phyloP scores from a whole-genome alignment of 2,113 vertebrate species.

The Dryoscopus gambensis region DNA sequence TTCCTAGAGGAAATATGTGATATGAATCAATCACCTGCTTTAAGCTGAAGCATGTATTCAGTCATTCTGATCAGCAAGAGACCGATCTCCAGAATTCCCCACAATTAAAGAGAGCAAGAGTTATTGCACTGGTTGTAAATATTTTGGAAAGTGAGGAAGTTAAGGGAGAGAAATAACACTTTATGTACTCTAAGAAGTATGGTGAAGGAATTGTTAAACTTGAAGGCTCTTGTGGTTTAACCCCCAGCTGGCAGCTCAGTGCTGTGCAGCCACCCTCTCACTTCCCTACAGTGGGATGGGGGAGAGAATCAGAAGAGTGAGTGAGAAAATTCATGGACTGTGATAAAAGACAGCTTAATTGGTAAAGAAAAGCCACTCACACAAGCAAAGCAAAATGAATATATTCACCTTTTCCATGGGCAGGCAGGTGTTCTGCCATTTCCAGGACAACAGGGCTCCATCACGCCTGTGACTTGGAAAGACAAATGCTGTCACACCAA shows the following conservation, averaged over 20 bases:
- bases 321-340: not conserved
- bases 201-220: not conserved
- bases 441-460: not conserved
- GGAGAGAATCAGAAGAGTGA: not conserved
- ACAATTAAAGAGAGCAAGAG: not conserved
- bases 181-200: not conserved
- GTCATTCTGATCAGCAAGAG: not conserved
- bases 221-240: not conserved
- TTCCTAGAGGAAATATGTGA: not conserved
- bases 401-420: not conserved
- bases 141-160: not conserved
- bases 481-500: not conserved
- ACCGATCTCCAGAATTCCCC: not conserved
- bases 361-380: not conserved
- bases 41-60: not conserved
- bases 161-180: not conserved
- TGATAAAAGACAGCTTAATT: not conserved
- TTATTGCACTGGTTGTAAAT: not conserved
- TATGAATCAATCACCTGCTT: not conserved
- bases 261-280: not conserved
- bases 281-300: not conserved
- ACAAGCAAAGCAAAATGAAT: not conserved
- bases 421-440: not conserved
- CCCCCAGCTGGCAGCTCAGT: not conserved
- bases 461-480: fast-evolving